Evolutionary conservation across 2,797 vertebrate species (phyloP), one percentile per base, ranked within the genome.

Genomic region (Chaetophractus vellerosus): DNA sequence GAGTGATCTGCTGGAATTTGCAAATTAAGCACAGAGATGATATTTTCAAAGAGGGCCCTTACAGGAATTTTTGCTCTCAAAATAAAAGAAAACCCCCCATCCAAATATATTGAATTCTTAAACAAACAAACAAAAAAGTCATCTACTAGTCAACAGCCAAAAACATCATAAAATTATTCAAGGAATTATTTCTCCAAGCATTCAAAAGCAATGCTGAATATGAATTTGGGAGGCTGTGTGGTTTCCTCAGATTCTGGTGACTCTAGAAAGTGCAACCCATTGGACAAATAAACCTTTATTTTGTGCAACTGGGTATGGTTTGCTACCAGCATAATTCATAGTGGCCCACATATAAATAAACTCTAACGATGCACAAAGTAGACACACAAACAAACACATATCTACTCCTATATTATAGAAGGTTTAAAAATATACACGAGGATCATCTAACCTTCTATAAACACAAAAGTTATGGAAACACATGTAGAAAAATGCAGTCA

Each of bases 21-120:
- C 69, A 96, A 96, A 96, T 95, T 91, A 96, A 96, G 93, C 76
- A 55, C 86, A 94, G 93, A 95, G 59, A 91, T 84, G 85, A 33
- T 63, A 92, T 96, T 97, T 96, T 63, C 83, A 86, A 96, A 88
- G 94, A 88, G 63, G 95, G 15, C 5, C 68, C n/a, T 80, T 95
- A 66, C 48, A 96, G 80, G 86, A 91, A 61, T 92, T 94, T 95
- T 82, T 83, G 21, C 57, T 71, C 9, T 93, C 82, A 69, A 74
- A 95, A 79, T 75, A 94, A 92, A 84, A 91, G 66, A 92, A 95
- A 95, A 94, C 92, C 63, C 38, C 38, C 36, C 80, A 85, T 74
- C 52, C 78, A 95, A 93, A 95, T 87, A 87, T 55, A 95, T n/a
- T 90, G 61, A 95, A n/a, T 75, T 86, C 45, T 95, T 94, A 61